Evolutionary conservation across 2,797 vertebrate genomes (phyloP).

Genomic region (Erethizon dorsatum): DNA sequence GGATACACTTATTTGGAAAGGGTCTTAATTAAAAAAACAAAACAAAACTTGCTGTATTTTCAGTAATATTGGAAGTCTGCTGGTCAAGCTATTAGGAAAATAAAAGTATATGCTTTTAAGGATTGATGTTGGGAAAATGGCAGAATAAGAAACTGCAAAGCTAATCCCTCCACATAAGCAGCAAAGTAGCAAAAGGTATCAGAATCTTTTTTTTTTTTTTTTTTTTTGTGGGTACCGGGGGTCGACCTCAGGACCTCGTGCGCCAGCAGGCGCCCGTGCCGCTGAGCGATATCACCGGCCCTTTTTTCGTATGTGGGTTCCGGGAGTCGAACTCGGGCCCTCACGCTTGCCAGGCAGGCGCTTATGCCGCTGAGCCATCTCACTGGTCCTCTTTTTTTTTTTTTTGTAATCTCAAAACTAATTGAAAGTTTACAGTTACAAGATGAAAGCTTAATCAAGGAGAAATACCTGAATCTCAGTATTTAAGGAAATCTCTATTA

Average conservation of each 20-base stretch:
- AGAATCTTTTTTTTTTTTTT: background rate
- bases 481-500: conserved; percentile 8
- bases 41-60: conserved; percentile 5
- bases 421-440: background rate
- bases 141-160: background rate
- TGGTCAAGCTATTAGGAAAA: conserved; percentile 48
- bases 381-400: background rate
- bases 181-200: background rate
- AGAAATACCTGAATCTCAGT: conserved; percentile 1
- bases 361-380: too few relatives aligned
- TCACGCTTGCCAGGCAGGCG: too few relatives aligned
- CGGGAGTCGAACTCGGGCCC: too few relatives aligned
- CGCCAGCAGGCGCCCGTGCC: too few relatives aligned
- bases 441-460: conserved; percentile 25
- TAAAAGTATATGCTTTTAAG: conserved; percentile 30
- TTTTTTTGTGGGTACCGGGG: background rate
- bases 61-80: conserved; percentile 19
- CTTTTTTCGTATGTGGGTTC: too few relatives aligned
- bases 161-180: background rate
- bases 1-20: conserved; percentile 32
- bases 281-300: too few relatives aligned
- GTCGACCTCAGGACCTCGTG: too few relatives aligned
- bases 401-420: conserved; percentile 11
- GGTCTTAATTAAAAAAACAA: background rate
- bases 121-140: background rate